A percentile compares a stretch with the other conserved stretches of the same genome.
Evolutionary conservation across 2,113 vertebrate species (phyloP).

Genomic region (Paradisaea rubra): DNA sequence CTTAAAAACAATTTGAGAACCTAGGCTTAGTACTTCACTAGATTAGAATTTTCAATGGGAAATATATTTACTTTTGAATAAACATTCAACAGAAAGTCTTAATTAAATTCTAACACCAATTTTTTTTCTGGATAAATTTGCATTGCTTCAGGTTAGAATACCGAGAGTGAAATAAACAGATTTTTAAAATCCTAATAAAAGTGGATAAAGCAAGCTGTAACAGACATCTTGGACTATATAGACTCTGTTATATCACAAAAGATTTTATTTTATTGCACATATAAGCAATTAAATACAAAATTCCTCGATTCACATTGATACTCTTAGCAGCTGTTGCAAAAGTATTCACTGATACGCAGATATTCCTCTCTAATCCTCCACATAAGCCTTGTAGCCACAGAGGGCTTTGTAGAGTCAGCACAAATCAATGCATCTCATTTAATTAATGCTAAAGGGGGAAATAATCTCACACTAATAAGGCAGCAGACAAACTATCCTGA

Average conservation of each 20-base stretch:
- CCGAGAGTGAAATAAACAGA: neutral
- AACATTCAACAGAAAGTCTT: neutral
- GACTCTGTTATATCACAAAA: neutral
- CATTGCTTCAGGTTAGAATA: neutral
- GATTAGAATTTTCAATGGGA: neutral
- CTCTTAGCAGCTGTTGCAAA: slow-evolving; percentile 30
- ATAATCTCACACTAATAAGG: slow-evolving; percentile 65
- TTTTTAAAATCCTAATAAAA: neutral
- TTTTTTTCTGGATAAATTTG: neutral
- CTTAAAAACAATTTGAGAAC: neutral
- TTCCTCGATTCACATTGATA: slow-evolving; percentile 1
- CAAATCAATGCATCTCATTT: slow-evolving; percentile 62
- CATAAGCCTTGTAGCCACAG: slow-evolving; percentile 49
- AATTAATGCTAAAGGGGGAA: slow-evolving; percentile 64
- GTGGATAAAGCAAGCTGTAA: neutral
- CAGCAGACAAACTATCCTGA: slow-evolving; percentile 52
- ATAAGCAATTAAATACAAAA: slow-evolving; percentile 37
- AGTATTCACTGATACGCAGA: slow-evolving; percentile 17
- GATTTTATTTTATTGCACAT: neutral
- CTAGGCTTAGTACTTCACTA: neutral
- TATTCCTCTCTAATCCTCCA: slow-evolving; percentile 21
- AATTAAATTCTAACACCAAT: neutral
- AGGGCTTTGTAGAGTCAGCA: slow-evolving; percentile 53
- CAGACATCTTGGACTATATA: neutral
- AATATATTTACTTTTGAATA: neutral